Evolutionary conservation across 2,888 invertebrate species (phyloP), one percentile per base, ranked within the genome.

Genomic region (Trachelus troglodyta): DNA sequence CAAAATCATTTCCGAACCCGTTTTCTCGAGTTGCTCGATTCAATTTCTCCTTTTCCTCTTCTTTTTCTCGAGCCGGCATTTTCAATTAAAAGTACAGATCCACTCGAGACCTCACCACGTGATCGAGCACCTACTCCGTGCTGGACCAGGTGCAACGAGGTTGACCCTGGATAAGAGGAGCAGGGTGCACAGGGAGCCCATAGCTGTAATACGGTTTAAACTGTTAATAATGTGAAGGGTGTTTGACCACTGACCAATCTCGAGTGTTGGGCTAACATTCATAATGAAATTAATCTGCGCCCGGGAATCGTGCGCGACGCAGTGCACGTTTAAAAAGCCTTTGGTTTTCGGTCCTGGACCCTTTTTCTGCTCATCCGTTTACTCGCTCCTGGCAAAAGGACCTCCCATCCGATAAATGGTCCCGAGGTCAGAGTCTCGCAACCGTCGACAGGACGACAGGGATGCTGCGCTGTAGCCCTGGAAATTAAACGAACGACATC

Each of bases 261-360:
- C 90, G 89, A 91, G 91, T 91, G 91, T 91, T 91, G 88, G 88
- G 87, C 90, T 89, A 91, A 91, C 91, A 91, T 89, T 89, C 87
- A 90, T 91, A 90, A 91, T 90, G 89, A 89, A 91, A 91, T 91
- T 91, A 91, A 91, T 91, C 90, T 91, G 85, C 69, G 82, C 85
- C 81, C 79, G 81, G 80, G 83, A 81, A 81, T 30, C 31, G 71
- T 9, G 23, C 71, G 9, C 82, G 83, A 81, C 83, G 87, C 79
- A 83, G 82, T 80, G 83, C 83, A 81, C 81, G 83, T 82, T 84
- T 83, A 84, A 88, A 88, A 88, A 88, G 85, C 84, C 11, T 30
- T 82, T 75, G 77, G 75, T 82, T 83, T 56, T 84, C 12, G 83
- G 77, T 82, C 79, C 79, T 81, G 77, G 79, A 79, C 76, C 76